These are phyloP conservation scores for Mustela lutreola DNA, from an alignment of 2,113 vertebrate genomes.

Conservation along the genomic window DNA sequence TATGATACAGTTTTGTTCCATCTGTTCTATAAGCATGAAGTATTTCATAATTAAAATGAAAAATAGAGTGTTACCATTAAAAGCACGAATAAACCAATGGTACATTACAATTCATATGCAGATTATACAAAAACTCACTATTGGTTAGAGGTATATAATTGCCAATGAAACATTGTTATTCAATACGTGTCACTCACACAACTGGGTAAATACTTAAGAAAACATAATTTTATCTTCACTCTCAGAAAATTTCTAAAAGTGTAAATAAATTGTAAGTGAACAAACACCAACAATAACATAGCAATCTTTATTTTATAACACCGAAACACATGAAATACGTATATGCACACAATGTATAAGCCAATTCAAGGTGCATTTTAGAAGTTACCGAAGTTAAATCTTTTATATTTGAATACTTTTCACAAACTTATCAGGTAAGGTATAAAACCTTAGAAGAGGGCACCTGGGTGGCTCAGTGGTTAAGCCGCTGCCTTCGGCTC, in stretches of 20 bases:
- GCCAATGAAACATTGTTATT: background rate
- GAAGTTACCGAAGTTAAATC: background rate
- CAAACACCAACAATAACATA: background rate
- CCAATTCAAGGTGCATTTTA: background rate
- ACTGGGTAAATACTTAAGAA: background rate
- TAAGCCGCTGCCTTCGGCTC: too few species aligned
- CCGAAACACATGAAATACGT: background rate
- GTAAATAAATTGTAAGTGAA: background rate
- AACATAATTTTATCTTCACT: background rate
- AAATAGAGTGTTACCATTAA: slow-evolving; percentile 1
- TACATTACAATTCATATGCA: background rate
- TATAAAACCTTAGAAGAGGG: background rate
- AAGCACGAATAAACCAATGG: background rate
- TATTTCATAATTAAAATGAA: slow-evolving; percentile 52
- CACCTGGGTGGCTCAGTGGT: too few species aligned
- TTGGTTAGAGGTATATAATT: background rate
- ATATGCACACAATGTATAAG: background rate
- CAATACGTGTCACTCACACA: background rate
- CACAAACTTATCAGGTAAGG: background rate
- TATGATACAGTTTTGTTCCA: background rate
- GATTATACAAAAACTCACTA: background rate
- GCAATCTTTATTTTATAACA: background rate
- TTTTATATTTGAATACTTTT: background rate
- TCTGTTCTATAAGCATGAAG: background rate
- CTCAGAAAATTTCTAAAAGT: background rate